phyloP scores from a whole-genome alignment of 2,797 vertebrate species.

The Siniperca scherzeri region DNA sequence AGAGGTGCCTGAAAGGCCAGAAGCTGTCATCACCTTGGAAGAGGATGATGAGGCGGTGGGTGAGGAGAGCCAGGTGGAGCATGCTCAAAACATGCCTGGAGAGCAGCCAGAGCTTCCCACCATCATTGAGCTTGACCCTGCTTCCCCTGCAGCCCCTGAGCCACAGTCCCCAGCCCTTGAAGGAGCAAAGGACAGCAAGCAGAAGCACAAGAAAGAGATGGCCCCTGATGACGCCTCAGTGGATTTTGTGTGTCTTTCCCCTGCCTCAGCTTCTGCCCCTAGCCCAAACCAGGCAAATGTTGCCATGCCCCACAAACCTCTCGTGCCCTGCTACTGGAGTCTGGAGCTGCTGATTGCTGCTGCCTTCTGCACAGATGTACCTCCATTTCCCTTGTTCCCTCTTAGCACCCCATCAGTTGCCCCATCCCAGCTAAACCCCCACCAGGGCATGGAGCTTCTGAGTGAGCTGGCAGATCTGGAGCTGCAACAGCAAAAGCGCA shows the following conservation, averaged over 20 bases:
- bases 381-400: conserved; percentile 82
- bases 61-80: conserved; percentile 70
- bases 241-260: conserved; percentile 69
- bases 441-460: conserved; percentile 94
- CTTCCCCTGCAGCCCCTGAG: conserved; percentile 64
- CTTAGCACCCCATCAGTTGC: conserved; percentile 62
- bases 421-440: conserved; percentile 75
- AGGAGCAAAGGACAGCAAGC: conserved; percentile 53
- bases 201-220: conserved; percentile 55
- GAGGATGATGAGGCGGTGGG: conserved; percentile 68
- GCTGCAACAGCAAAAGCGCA: conserved; percentile 83
- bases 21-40: conserved; percentile 79
- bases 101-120: conserved; percentile 63
- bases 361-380: conserved; percentile 87
- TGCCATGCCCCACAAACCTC: conserved; percentile 61
- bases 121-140: conserved; percentile 74
- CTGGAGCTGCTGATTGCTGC: conserved; percentile 94
- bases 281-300: conserved; percentile 29
- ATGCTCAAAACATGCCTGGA: conserved; percentile 61
- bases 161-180: conserved; percentile 45
- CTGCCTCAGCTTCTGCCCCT: conserved; percentile 39
- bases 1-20: conserved; percentile 72
- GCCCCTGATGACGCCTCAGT: conserved; percentile 50
- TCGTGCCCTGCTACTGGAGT: conserved; percentile 87
- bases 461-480: conserved; percentile 96